Evolutionary conservation across 2,797 vertebrate species (phyloP), one percentile per base, ranked within the genome.

Genomic region (Salmo trutta): DNA sequence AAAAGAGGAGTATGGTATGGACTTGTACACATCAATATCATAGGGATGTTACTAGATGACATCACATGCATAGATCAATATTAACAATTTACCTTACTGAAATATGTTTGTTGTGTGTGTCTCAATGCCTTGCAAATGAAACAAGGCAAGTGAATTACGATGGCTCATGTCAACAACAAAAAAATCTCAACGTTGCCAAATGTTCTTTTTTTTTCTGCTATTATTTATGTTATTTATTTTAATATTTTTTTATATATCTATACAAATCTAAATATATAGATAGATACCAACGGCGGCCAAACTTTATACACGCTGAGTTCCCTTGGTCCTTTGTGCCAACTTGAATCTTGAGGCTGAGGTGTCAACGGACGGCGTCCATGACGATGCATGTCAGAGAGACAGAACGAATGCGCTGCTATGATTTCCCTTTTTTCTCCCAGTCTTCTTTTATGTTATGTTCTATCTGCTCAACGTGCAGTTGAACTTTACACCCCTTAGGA

Each of bases 181-280:
- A 83, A 87, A 86, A 88, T 81, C 74, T 88, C 79, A 74, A 82
- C 85, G 77, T 94, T 95, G 94, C 94, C 94, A 95, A 95, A 94
- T 91, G 73, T 79, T 83, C 75, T 0, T 82, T 79, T 3, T 47
- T 12, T 47, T 47, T 84, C 79, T 29, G 36, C 41, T 76, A 81
- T 88, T 91, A 91, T 92, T 92, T 94, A 89, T 87, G 82, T 92
- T 89, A 93, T 93, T 92, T 92, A 93, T 92, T 91, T 91, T 91
- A 77, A 87, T 92, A 90, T 88, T 78, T 88, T 47, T 47, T 12
- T 14, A 47, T 14, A 47, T 12, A 47, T 88, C 85, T 89, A 85
- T 88, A 87, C 86, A 85, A 83, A 90, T 86, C 81, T 56, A 77
- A 83, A 77, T 79, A 83, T 86, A 77, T 89, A 86, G 84, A 89